Conservation (phyloP, 2,888 invertebrate genomes). For the Schizotus pectinicornis region DNA sequence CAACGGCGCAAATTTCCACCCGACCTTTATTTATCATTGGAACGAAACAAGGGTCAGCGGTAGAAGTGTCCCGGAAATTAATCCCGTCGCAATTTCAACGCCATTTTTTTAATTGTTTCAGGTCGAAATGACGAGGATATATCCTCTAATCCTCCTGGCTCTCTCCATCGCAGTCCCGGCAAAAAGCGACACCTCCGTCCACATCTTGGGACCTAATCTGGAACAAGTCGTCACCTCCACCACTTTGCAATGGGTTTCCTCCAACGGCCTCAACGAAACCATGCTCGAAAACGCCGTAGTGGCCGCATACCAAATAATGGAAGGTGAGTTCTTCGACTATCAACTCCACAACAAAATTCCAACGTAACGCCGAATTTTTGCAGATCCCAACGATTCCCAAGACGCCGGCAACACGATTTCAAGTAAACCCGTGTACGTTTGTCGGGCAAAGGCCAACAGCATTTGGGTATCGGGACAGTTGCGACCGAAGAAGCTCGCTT, state of each 20-base stretch:
- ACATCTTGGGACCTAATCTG: conserved; percentile 53
- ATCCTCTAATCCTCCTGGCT: conserved; percentile 28
- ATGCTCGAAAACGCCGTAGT: conserved; percentile 71
- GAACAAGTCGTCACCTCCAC: conserved; percentile 80
- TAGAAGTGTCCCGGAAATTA: neutral
- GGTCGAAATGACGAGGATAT: conserved; percentile 30
- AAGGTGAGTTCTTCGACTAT: conserved; percentile 38
- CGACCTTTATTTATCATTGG: too few relatives aligned
- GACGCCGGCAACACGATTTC: conserved; percentile 64
- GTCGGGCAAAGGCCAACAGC: conserved; percentile 74
- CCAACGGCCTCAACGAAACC: conserved; percentile 53
- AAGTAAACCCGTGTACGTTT: conserved; percentile 69
- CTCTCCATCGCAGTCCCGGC: conserved; percentile 17
- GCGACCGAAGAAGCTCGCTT: conserved; percentile 63
- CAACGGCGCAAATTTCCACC: too few relatives aligned
- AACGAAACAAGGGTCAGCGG: too few relatives aligned
- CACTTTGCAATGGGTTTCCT: conserved; percentile 76
- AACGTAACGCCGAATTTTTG: conserved; percentile 23
- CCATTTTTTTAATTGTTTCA: conserved; percentile 29
- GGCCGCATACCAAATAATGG: conserved; percentile 60
- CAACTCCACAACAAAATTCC: neutral
- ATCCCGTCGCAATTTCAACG: neutral
- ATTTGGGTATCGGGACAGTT: conserved; percentile 77
- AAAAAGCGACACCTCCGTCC: conserved; percentile 45
- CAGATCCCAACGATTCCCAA: conserved; percentile 55